Percentiles rank a stretch among this genome's conserved stretches.
Conservation (phyloP, 2,888 invertebrate genomes). For the Drosophila greeni region DNA sequence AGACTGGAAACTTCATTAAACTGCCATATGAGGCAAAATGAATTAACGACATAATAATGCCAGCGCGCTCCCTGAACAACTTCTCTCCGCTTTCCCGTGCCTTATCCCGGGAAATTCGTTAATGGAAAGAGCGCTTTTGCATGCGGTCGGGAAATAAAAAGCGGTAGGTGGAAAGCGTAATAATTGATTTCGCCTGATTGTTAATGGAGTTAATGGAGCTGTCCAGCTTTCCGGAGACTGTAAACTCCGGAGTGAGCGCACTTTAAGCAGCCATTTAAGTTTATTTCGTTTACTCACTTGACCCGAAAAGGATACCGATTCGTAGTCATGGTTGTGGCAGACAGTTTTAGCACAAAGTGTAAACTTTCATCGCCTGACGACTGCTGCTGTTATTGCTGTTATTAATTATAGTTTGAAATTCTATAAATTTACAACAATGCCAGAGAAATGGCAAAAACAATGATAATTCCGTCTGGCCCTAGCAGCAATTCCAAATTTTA, state of each 20-base stretch:
- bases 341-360: conserved; percentile 39
- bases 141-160: conserved; percentile 34
- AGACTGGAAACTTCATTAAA: conserved; percentile 54
- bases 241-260: background rate
- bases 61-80: conserved; percentile 11
- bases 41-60: conserved; percentile 65
- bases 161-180: conserved; percentile 41
- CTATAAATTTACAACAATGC: conserved; percentile 63
- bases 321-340: background rate
- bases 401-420: conserved; percentile 72
- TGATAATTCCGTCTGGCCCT: background rate
- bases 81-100: background rate
- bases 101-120: conserved; percentile 30
- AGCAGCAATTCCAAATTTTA: conserved; percentile 4
- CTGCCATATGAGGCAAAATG: conserved; percentile 62
- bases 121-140: conserved; percentile 40
- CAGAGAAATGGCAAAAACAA: conserved; percentile 18
- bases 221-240: conserved; percentile 13
- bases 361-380: conserved; percentile 54
- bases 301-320: background rate
- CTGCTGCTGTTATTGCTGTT: conserved; percentile 41
- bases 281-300: conserved; percentile 1
- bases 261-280: conserved; percentile 17
- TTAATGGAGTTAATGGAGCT: conserved; percentile 56
- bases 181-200: conserved; percentile 66